These are phyloP conservation scores for Mola mola DNA, from an alignment of 2,113 vertebrate genomes.

Conservation along the genomic window DNA sequence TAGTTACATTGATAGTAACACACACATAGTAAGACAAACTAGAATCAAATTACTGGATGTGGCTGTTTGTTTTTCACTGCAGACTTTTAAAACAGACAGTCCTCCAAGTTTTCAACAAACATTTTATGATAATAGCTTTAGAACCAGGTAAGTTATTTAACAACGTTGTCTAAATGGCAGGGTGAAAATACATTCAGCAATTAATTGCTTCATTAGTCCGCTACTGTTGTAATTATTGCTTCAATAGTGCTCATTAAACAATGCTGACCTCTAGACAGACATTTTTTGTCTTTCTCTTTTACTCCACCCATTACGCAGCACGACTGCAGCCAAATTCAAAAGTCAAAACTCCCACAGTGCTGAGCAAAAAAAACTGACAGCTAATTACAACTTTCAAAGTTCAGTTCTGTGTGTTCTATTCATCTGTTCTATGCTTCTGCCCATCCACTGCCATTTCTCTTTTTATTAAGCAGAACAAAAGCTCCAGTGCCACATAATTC, in stretches of 20 bases:
- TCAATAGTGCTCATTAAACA: slow-evolving; percentile 59
- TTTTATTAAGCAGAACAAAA: slow-evolving; percentile 79
- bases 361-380: slow-evolving; percentile 66
- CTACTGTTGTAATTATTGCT: slow-evolving; percentile 50
- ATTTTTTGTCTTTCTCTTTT: slow-evolving; percentile 40
- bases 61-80: no score
- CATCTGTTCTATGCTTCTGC: slow-evolving; percentile 67
- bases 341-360: slow-evolving; percentile 37
- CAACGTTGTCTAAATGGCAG: slow-evolving; percentile 32
- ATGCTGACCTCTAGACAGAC: slow-evolving; percentile 57
- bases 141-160: slow-evolving; percentile 30
- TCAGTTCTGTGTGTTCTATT: slow-evolving; percentile 76
- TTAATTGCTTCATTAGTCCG: slow-evolving; percentile 50
- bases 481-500: slow-evolving; percentile 58
- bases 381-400: slow-evolving; percentile 77
- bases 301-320: slow-evolving; percentile 19
- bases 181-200: slow-evolving; percentile 37
- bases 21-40: no score
- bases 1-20: no score
- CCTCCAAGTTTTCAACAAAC: neutral
- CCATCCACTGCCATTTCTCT: slow-evolving; percentile 50
- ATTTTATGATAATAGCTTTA: slow-evolving; percentile 13
- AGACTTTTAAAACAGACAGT: no score
- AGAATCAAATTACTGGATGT: no score
- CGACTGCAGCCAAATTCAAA: slow-evolving; percentile 15